Evolutionary conservation across 2,113 vertebrate species (phyloP), one percentile per base, ranked within the genome.

Genomic region (Donacobius atricapilla): DNA sequence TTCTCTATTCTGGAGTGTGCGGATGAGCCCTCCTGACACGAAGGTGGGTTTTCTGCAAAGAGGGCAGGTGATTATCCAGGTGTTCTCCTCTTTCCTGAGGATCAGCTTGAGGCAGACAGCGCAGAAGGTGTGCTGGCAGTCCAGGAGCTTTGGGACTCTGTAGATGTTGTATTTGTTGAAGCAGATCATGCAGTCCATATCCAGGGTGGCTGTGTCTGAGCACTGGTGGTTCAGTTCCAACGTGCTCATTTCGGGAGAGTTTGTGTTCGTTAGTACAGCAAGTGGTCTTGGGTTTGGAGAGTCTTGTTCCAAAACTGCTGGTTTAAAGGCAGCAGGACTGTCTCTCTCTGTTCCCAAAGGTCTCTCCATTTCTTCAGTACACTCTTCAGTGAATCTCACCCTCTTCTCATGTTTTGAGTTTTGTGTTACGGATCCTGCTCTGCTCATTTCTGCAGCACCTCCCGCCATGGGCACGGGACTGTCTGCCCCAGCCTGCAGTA

Each of bases 151-250:
- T 47, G 98, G 98, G 1, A 81, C 68, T 50, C 98, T 92, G 83
- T 60, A 40, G 12, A 93, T 68, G 80, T 79, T 90, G 83, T 98
- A 98, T 69, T 94, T 97, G 82, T 98, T 98, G 91, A 98, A 98
- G 84, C 98, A 98, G 68, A 98, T 86, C 11, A 98, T 95, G 73
- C 98, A 98, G 65, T 98, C 98, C 92, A 94, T 82, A 12, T 98
- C 97, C 5, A 47, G 0, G 6, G 80, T 33, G 47, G 47, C 64
- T 47, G 35, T 58, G 23, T 33, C 18, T 5, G 87, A 47, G 61
- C 39, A 7, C 24, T 33, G 45, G 21, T 22, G 35, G 22, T 45
- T 66, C n/a, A 3, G 10, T 17, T 86, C 61, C 6, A 44, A 18
- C 1, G 12, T 1, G 3, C 37, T 18, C 21, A 0, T 42, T 65